Percentiles rank a stretch among this genome's conserved stretches.
Evolutionary conservation across 2,797 vertebrate genomes (phyloP).

Genomic region (Fundulus diaphanus): DNA sequence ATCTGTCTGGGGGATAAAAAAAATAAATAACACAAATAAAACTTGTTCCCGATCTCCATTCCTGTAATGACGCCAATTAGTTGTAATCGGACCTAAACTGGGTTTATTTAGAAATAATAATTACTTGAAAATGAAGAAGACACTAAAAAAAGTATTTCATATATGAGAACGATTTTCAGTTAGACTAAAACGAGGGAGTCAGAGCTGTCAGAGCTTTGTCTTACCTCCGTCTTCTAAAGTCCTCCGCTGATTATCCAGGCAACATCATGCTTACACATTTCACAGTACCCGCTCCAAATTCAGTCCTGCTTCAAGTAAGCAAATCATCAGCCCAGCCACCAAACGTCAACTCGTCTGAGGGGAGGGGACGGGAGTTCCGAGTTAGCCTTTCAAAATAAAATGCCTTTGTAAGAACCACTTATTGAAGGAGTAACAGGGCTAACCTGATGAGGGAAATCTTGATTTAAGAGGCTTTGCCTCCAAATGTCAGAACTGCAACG

Average conservation of each 20-base stretch:
- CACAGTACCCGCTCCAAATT: slow-evolving; percentile 92
- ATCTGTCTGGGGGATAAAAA: slow-evolving; percentile 20
- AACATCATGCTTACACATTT: slow-evolving; percentile 88
- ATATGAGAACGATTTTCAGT: neutral
- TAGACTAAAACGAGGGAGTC: slow-evolving; percentile 14
- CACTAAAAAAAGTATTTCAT: slow-evolving; percentile 54
- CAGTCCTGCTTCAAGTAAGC: slow-evolving; percentile 86
- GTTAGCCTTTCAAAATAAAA: slow-evolving; percentile 57
- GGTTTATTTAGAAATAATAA: neutral
- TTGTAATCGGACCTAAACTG: slow-evolving; percentile 4
- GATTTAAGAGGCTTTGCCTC: neutral
- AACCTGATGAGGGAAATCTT: neutral
- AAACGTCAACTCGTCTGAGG: slow-evolving; percentile 33
- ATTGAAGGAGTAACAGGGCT: neutral
- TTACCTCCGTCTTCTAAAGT: slow-evolving; percentile 78
- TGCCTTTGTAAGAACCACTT: neutral
- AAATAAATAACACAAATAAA: too few species aligned
- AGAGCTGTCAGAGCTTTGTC: slow-evolving; percentile 46
- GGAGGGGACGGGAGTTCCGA: slow-evolving; percentile 19
- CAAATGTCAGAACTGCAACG: neutral
- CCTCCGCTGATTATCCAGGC: slow-evolving; percentile 78
- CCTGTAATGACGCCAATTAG: slow-evolving; percentile 6
- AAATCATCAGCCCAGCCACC: slow-evolving; percentile 84
- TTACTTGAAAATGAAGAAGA: slow-evolving; percentile 19
- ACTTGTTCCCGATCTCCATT: slow-evolving; percentile 47